Evolutionary conservation across 2,888 invertebrate genomes (phyloP), one percentile per base, ranked within the genome.

Genomic region (Ormyrus thymus): DNA sequence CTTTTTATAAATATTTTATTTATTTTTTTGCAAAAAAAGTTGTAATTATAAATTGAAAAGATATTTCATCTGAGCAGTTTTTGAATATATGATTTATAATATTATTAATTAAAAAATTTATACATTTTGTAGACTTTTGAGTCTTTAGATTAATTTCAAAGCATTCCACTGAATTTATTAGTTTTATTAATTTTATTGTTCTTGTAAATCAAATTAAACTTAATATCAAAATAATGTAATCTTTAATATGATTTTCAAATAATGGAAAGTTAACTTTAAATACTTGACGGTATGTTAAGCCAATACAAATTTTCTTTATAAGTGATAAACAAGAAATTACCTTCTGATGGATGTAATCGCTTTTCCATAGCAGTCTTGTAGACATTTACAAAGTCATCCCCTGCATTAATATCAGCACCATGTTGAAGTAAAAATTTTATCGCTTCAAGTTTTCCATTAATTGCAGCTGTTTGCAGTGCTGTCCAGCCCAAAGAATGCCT

Each of bases 401-500:
- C 93, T 51, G 93, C 86, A 90, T 97, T 95, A 1, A 95, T 93
- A 87, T 96, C 94, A 46, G 96, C 97, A n/a, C 97, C 97, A 73
- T 93, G 92, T n/a, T 92, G 91, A 74, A 95, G 88, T 79, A 96
- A 90, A 82, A 93, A 91, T 84, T 91, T 91, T 45, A 95, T 92
- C 77, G 92, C 92, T 15, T 92, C 92, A 13, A 91, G 85, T 86
- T 93, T 93, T 81, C 94, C 94, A 91, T 96, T 96, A 55, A 97
- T 94, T 9, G 95, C 95, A 53, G 97, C 97, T 68, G 94, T 93
- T 91, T 97, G 96, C 51, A 97, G 91, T 46, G 96, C 93, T 11
- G 96, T 96, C 97, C 97, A 97, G 69, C 97, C 97, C 65, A 97
- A 91, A 46, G 91, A 85, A 91, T 97, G 97, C 11, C 95, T 92